Evolutionary conservation across 2,797 vertebrate genomes (phyloP), one percentile per base, ranked within the genome.

Genomic region (Hybognathus amarus): DNA sequence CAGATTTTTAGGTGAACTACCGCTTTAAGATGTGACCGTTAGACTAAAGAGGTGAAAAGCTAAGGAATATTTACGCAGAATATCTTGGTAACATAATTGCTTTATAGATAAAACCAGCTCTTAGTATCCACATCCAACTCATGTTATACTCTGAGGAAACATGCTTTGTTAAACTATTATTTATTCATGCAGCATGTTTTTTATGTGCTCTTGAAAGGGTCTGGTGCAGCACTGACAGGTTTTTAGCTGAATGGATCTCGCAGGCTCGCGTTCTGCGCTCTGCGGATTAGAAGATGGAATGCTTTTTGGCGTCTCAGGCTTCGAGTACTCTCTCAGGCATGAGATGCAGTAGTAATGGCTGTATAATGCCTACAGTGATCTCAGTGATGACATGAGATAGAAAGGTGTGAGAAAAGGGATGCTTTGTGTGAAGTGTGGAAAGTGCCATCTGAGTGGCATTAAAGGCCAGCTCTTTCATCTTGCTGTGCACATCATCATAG

Each of bases 371-470:
- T 86, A 59, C 80, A 87, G 86, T 83, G 73, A 83, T 88, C 66
- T 89, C 64, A 86, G 70, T 83, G 84, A 88, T 80, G 87, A 86
- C 79, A 75, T 78, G 80, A 86, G 77, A 79, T 77, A 69, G 85
- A 85, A 69, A 86, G 87, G 89, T 80, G 69, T 87, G 88, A 88
- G 77, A 61, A 77, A 77, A 69, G 38, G 59, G 75, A 59, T 6
- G 80, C 78, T 77, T 75, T 69, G 36, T 77, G 85, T 87, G 76
- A 88, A 91, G 89, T 88, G 90, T 87, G 87, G 88, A 90, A 93
- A 90, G 86, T 86, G 83, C 90, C 90, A 90, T 91, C 90, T 91
- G n/a, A 90, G 89, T 89, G 89, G 90, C 50, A 77, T 47, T 83
- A 45, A 45, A 68, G 64, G 42, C 80, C 40, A 7, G 40, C 71